These are phyloP conservation scores for Gallinago stenura DNA, from an alignment of 2,797 vertebrate genomes.

Conservation along the genomic window DNA sequence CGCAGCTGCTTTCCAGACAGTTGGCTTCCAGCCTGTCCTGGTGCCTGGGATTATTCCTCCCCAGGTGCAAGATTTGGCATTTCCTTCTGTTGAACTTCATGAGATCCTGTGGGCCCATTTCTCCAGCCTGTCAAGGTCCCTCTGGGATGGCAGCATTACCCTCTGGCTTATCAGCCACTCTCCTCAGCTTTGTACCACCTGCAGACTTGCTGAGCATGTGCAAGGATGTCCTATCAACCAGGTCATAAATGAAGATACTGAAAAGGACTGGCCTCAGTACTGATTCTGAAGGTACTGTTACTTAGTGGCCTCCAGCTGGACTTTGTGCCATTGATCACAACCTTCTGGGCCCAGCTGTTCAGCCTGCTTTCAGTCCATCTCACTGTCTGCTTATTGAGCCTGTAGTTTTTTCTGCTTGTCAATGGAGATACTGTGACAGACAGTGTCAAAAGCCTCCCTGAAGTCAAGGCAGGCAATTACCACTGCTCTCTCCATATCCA, in stretches of 20 bases:
- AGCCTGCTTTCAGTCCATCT: not conserved
- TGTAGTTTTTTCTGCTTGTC: not conserved
- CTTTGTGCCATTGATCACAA: not conserved
- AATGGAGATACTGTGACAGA: not conserved
- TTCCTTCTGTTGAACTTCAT: not conserved
- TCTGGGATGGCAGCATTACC: not conserved
- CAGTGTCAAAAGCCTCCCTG: not conserved
- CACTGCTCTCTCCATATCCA: not conserved
- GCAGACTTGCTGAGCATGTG: not conserved
- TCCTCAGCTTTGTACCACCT: not conserved
- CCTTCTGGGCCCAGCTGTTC: not conserved
- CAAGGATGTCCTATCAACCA: not conserved
- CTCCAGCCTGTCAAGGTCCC: rapidly evolving
- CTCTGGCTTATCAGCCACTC: not conserved
- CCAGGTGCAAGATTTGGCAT: not conserved
- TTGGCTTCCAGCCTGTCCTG: not conserved
- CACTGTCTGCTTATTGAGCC: not conserved
- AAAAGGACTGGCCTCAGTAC: not conserved
- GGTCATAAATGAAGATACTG: not conserved
- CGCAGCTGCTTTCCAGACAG: not conserved
- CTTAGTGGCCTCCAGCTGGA: not conserved
- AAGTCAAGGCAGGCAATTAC: not conserved
- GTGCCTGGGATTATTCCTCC: not conserved
- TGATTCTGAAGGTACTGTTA: not conserved
- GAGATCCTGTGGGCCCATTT: not conserved